A percentile compares a stretch with the other conserved stretches of the same genome.
phyloP scores from a whole-genome alignment of 1,140 invertebrate genomes.

The Cyphomyrmex costatus region DNA sequence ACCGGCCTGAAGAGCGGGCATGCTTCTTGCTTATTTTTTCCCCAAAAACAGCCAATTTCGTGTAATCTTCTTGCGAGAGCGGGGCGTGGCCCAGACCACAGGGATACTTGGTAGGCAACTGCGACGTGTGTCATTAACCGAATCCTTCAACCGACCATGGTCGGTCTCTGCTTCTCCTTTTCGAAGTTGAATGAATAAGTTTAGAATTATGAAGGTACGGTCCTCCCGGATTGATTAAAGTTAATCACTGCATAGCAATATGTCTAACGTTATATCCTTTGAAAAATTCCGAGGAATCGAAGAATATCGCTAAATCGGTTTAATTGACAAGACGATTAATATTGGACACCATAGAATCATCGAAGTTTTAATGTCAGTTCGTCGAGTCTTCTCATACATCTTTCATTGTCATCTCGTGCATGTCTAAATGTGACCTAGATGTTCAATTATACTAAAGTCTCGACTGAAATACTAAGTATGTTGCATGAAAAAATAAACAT shows the following conservation, averaged over 20 bases:
- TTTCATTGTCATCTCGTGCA: conserved; percentile 57
- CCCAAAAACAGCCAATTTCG: conserved; percentile 72
- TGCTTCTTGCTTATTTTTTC: conserved; percentile 59
- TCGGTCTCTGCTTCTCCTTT: conserved; percentile 34
- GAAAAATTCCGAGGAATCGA: not conserved
- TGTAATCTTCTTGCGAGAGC: conserved; percentile 70
- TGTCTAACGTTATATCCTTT: not conserved
- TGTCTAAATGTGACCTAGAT: conserved; percentile 50
- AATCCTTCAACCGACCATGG: conserved; percentile 65
- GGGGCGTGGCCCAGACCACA: conserved; percentile 71
- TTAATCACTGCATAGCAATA: not conserved
- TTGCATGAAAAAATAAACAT: not conserved
- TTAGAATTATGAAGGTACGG: conserved; percentile 48
- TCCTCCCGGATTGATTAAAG: not conserved
- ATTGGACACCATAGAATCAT: conserved; percentile 10
- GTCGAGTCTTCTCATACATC: conserved; percentile 25
- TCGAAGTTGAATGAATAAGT: conserved; percentile 44
- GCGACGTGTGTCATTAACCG: conserved; percentile 71
- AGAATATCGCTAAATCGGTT: not conserved
- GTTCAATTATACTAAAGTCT: not conserved
- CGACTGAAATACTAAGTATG: not conserved
- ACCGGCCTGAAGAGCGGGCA: conserved; percentile 59
- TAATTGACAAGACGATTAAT: not conserved
- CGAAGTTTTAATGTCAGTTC: conserved; percentile 14
- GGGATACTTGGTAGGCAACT: conserved; percentile 65